Conservation (phyloP, 2,113 vertebrate species). For the Archilochus colubris region DNA sequence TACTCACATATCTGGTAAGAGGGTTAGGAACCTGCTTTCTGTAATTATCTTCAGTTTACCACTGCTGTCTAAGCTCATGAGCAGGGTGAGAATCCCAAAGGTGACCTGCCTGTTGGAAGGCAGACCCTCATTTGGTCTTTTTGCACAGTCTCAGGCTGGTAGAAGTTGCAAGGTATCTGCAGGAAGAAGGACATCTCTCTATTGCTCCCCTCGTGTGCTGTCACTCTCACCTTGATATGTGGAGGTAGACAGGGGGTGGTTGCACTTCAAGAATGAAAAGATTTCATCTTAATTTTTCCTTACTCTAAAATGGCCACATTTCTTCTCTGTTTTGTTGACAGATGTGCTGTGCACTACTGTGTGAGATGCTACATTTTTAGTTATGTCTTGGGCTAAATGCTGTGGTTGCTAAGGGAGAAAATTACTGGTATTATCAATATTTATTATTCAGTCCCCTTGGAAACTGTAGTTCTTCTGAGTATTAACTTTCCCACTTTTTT, state of each 20-base stretch:
- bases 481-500: not conserved
- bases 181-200: not conserved
- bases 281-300: not conserved
- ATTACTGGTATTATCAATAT: not conserved
- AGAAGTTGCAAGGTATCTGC: not conserved
- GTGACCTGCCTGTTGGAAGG: not conserved
- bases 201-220: not conserved
- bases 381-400: not conserved
- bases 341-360: rapidly evolving
- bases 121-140: not conserved
- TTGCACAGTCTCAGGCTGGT: not conserved
- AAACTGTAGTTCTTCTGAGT: constrained; percentile 21
- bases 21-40: not conserved
- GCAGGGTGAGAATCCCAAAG: not conserved
- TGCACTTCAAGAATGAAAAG: not conserved
- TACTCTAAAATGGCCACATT: not conserved
- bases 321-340: not conserved
- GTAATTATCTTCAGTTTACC: not conserved
- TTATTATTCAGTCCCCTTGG: constrained; percentile 50
- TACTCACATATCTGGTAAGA: not conserved
- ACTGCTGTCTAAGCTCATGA: not conserved
- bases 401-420: constrained; percentile 33
- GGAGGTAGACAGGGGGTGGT: not conserved
- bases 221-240: not conserved
- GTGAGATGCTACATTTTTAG: not conserved